Evolutionary conservation across 1,140 invertebrate species (phyloP), one percentile per base, ranked within the genome.

Genomic region (Leguminivora glycinivorella): DNA sequence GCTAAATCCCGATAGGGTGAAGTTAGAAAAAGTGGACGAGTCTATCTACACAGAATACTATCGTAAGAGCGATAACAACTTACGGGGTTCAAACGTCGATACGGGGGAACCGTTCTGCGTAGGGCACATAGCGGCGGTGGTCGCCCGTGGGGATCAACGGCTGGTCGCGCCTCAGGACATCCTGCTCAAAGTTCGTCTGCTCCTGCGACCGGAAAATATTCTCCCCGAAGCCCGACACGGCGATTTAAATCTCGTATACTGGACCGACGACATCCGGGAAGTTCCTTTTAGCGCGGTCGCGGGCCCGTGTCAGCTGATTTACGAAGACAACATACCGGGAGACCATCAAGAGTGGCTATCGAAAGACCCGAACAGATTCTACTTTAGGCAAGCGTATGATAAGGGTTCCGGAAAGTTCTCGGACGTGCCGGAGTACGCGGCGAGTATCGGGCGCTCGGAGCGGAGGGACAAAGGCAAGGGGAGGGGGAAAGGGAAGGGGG

Each of bases 81-180:
- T 95, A 17, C 95, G 96, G 77, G 96, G 96, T 1, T 96, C 95
- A 0, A 96, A 97, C 84, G 81, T 92, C 14, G 93, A 95, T 72
- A 95, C 95, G 0, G 95, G 95, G 0, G 94, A 96, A 74, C 96
- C 96, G 2, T 97, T 96, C 84, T 93, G 94, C 74, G 93, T 97
- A 52, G 96, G 93, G 7, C 92, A 94, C 38, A 95, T 97, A 40
- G 89, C 87, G 7, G 87, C 92, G 0, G 95, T 96, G 47, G 93
- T 88, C 71, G 90, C 92, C 56, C 87, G 86, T 43, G 93, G 93
- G 26, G 90, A 90, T 52, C 92, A 92, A 31, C 83, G 92, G 70
- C 75, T 93, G 7, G 84, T 93, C 4, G 80, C 91, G 7, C 85
- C 93, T 0, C 88, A 92, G 72, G 93, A 96, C 72, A 94, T 96